Conservation (phyloP, 1,140 invertebrate genomes). For the Mizuhopecten yessoensis region DNA sequence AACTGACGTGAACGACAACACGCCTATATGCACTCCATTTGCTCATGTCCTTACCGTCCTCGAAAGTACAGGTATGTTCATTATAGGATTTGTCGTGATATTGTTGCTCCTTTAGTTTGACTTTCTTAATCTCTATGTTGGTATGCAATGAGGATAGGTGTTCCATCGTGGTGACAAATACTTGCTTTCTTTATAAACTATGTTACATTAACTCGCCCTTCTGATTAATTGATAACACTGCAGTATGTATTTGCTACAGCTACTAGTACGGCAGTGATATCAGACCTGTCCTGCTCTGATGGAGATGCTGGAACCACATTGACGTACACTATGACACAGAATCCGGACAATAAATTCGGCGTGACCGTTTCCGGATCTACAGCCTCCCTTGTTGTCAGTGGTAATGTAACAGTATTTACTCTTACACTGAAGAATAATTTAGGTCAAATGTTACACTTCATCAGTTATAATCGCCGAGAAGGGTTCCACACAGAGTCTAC, state of each 20-base stretch:
- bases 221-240: too few relatives aligned
- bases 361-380: constrained; percentile 32
- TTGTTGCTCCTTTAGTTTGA: too few relatives aligned
- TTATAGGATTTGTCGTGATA: too few relatives aligned
- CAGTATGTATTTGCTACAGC: neutral
- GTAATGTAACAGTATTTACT: neutral
- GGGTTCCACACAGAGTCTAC: too few relatives aligned
- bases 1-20: constrained; percentile 75
- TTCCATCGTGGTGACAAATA: too few relatives aligned
- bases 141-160: too few relatives aligned
- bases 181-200: too few relatives aligned
- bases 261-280: neutral
- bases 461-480: too few relatives aligned
- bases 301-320: constrained; percentile 59
- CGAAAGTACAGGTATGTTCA: neutral
- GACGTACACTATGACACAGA: constrained; percentile 25
- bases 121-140: too few relatives aligned
- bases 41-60: neutral
- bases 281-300: constrained; percentile 66
- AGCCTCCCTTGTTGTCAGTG: constrained; percentile 13
- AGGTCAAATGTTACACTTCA: too few relatives aligned
- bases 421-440: too few relatives aligned
- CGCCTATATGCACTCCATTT: constrained; percentile 56
- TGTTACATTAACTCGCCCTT: too few relatives aligned
- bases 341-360: constrained; percentile 19